Conservation (phyloP, 2,888 invertebrate genomes). For the Drosophila cognata region DNA sequence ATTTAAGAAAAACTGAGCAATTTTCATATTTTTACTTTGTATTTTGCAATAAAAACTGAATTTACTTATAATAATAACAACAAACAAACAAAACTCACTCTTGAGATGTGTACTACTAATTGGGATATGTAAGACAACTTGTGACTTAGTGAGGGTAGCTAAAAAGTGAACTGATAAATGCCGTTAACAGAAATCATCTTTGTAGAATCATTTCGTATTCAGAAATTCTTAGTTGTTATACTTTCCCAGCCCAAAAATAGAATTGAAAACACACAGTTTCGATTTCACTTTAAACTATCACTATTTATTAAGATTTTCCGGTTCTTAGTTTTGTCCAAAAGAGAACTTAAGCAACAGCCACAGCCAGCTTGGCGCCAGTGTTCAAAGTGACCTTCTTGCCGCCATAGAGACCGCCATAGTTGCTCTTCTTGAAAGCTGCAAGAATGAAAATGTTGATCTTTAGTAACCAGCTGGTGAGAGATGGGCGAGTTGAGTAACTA, state of each 20-base stretch:
- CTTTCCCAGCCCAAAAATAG: neutral
- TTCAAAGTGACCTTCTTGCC: constrained; percentile 49
- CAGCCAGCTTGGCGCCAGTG: constrained; percentile 73
- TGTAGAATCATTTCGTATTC: neutral
- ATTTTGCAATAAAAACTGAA: constrained; percentile 75
- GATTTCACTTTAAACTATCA: constrained; percentile 62
- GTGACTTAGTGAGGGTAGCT: neutral
- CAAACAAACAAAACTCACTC: constrained; percentile 22
- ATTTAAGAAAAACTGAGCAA: constrained; percentile 70
- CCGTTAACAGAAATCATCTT: neutral
- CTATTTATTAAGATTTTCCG: constrained; percentile 70
- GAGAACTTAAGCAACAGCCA: constrained; percentile 66
- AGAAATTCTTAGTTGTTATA: neutral
- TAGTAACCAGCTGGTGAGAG: constrained; percentile 9
- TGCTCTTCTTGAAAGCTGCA: constrained; percentile 73
- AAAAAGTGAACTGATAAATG: neutral
- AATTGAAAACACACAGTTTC: constrained; percentile 10
- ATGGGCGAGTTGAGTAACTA: constrained; percentile 37
- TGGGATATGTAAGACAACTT: constrained; percentile 14
- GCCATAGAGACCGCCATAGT: constrained; percentile 64
- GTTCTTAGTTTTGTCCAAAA: constrained; percentile 7
- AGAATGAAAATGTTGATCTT: constrained; percentile 1
- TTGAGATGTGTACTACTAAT: constrained; percentile 21
- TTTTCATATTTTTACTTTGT: constrained; percentile 79
- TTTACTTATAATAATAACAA: constrained; percentile 62